Conservation (phyloP, 2,113 vertebrate genomes). For the Saimiri boliviensis region DNA sequence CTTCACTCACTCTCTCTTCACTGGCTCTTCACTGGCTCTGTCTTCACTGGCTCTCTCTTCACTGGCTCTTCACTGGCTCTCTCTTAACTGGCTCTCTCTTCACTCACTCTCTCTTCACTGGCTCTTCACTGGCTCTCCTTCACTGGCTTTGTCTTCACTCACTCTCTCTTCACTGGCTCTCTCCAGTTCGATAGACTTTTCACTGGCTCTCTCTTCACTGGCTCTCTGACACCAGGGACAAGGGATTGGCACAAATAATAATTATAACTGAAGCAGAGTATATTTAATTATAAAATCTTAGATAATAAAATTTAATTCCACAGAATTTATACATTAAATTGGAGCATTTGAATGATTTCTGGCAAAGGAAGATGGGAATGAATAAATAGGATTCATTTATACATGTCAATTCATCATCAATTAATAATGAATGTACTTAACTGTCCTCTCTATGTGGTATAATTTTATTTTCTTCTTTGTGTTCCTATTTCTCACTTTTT, state of each 20-base stretch:
- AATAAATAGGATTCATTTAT: not conserved
- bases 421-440: conserved; percentile 17
- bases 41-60: too few relatives aligned
- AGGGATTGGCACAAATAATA: conserved; percentile 3
- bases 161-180: too few relatives aligned
- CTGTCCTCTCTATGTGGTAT: not conserved
- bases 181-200: not conserved
- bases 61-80: too few relatives aligned
- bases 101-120: not conserved
- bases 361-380: not conserved
- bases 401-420: not conserved
- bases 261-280: conserved; percentile 12
- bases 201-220: not conserved
- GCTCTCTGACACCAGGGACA: not conserved
- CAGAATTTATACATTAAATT: not conserved
- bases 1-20: not conserved
- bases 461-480: not conserved
- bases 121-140: not conserved
- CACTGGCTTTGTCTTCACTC: too few relatives aligned
- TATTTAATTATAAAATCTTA: not conserved
- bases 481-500: not conserved
- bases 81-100: not conserved
- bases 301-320: not conserved
- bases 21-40: not conserved
- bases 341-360: not conserved